A percentile compares a stretch with the other conserved stretches of the same genome.
Evolutionary conservation across 2,888 invertebrate species (phyloP).

Genomic region (Perithous albicinctus): DNA sequence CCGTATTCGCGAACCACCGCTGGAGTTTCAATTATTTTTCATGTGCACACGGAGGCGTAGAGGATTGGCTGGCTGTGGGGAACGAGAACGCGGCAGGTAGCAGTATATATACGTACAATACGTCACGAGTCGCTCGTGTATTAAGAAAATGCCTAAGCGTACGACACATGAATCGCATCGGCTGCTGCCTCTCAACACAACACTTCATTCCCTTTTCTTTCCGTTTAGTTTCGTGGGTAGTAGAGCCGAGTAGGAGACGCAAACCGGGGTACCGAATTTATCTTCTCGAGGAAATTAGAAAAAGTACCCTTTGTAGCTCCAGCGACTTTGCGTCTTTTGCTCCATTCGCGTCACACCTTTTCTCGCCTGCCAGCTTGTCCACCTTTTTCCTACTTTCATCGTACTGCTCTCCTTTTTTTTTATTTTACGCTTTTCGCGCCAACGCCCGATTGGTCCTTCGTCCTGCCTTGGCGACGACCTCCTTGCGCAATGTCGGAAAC

Average conservation of each 20-base stretch:
- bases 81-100: constrained; percentile 4
- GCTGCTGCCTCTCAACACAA: constrained; percentile 60
- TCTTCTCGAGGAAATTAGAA: constrained; percentile 82
- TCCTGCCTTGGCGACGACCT: constrained; percentile 25
- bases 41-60: not conserved
- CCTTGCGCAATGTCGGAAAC: constrained; percentile 62
- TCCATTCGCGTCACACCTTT: constrained; percentile 39
- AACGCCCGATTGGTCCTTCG: constrained; percentile 33
- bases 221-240: constrained; percentile 59
- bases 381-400: constrained; percentile 9
- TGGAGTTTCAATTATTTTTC: constrained; percentile 72
- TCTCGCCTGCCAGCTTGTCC: not conserved
- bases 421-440: constrained; percentile 50
- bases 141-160: constrained; percentile 80
- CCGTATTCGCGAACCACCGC: constrained; percentile 36
- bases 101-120: constrained; percentile 69
- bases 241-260: constrained; percentile 41
- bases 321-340: constrained; percentile 37
- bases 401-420: constrained; percentile 20
- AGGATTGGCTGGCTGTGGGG: constrained; percentile 5
- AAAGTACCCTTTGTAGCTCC: constrained; percentile 74
- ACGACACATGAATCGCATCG: constrained; percentile 81
- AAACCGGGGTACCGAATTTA: constrained; percentile 77
- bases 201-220: constrained; percentile 33
- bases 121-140: constrained; percentile 79